These are phyloP conservation scores for Spizaetus ornatus DNA, from an alignment of 2,113 vertebrate species.

Conservation along the genomic window DNA sequence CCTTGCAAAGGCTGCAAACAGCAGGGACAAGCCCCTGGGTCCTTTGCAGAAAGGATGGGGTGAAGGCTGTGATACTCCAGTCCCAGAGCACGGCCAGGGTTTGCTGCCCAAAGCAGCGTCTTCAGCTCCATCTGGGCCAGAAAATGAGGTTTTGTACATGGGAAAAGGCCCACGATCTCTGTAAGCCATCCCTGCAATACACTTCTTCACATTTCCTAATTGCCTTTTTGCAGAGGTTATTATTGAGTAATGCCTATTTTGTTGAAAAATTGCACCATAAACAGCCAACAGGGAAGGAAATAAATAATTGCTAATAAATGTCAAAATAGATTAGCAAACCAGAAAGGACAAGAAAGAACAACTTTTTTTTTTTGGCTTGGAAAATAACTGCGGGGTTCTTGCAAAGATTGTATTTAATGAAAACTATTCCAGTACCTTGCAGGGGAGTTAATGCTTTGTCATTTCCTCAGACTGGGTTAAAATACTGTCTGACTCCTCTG, in stretches of 20 bases:
- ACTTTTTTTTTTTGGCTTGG: not conserved
- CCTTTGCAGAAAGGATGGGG: not conserved
- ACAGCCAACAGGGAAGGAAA: constrained; percentile 10
- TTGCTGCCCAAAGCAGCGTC: not conserved
- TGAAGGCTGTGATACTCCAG: not conserved
- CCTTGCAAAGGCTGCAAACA: not conserved
- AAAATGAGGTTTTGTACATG: not conserved
- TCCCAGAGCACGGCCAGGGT: accelerated
- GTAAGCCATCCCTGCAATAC: not conserved
- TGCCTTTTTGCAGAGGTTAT: constrained; percentile 33
- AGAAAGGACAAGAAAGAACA: not conserved
- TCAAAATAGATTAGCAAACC: not conserved
- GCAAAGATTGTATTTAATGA: not conserved
- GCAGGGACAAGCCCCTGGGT: not conserved
- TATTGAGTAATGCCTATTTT: constrained; percentile 26
- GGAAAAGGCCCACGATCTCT: not conserved
- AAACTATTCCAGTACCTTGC: not conserved
- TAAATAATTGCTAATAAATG: constrained; percentile 34
- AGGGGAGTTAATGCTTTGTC: constrained; percentile 14
- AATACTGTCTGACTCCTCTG: not conserved
- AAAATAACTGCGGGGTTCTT: not conserved
- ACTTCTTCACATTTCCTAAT: constrained; percentile 3
- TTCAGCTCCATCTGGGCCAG: not conserved
- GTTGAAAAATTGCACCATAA: constrained; percentile 31
- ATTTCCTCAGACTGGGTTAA: constrained; percentile 3